Percentiles rank a stretch among this genome's conserved stretches.
phyloP scores from a whole-genome alignment of 92 coral and sea anemone genomes.

The Zoanthus sociatus region DNA sequence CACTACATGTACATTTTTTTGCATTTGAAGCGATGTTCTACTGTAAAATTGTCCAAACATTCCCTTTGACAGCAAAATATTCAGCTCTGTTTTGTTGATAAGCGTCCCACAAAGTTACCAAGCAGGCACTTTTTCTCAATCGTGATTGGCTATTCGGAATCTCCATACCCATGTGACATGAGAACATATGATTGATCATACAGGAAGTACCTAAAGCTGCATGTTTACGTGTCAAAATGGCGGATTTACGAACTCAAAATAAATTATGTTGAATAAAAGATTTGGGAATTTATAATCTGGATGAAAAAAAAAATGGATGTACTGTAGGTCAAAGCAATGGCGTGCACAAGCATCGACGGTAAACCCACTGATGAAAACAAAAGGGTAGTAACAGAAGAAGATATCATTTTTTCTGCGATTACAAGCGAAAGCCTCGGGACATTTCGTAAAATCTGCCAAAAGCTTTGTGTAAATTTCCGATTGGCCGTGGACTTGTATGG shows the following conservation, averaged over 20 bases:
- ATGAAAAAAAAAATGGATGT: conserved; percentile 56
- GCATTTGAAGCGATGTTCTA: no score
- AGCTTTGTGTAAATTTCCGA: conserved; percentile 81
- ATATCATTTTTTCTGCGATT: conserved; percentile 78
- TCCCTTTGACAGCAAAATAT: no score
- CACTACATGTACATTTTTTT: no score
- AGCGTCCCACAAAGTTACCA: conserved; percentile 10
- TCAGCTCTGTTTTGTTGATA: no score
- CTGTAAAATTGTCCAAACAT: no score
- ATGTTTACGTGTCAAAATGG: conserved; percentile 87
- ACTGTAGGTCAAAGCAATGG: conserved; percentile 54
- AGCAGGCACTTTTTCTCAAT: not conserved
- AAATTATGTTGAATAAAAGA: not conserved
- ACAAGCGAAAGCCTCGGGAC: conserved; percentile 77
- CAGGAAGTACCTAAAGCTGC: not conserved
- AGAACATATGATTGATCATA: conserved; percentile 3
- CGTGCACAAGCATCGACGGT: conserved; percentile 88
- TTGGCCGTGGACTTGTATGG: conserved; percentile 76
- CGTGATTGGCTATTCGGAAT: conserved; percentile 17
- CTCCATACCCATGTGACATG: conserved; percentile 38
- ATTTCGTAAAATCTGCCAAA: conserved; percentile 65
- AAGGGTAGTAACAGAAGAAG: conserved; percentile 5
- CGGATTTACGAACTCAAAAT: conserved; percentile 35
- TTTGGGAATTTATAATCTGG: no score
- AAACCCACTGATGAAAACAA: conserved; percentile 63